These are phyloP conservation scores for Mesorhabditis belari DNA, from an alignment of 2,888 invertebrate species.

Conservation along the genomic window DNA sequence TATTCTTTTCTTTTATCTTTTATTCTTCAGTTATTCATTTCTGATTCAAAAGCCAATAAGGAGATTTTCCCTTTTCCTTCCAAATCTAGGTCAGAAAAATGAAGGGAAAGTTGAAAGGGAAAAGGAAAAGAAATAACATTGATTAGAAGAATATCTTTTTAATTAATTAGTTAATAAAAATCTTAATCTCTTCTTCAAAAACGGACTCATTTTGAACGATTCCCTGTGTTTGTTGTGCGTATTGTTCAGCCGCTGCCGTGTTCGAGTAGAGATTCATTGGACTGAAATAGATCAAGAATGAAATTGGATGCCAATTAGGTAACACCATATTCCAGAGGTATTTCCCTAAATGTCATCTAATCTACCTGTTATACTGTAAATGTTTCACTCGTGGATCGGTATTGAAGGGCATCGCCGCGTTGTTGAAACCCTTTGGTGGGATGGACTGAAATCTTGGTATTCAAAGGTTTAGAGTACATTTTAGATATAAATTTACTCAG, in stretches of 20 bases:
- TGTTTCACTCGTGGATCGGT: slow-evolving; percentile 37
- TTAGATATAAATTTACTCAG: background rate
- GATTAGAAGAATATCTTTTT: background rate
- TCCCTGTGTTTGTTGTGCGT: slow-evolving; percentile 42
- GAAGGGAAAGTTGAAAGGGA: too few relatives aligned
- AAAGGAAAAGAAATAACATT: background rate
- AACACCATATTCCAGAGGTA: background rate
- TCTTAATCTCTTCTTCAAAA: background rate
- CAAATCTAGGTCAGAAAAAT: too few relatives aligned
- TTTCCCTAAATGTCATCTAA: background rate
- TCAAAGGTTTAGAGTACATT: background rate
- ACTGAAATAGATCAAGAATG: background rate
- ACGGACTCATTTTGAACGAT: slow-evolving; percentile 30
- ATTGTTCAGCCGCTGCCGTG: slow-evolving; percentile 43
- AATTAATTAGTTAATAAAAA: background rate
- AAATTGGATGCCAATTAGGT: background rate
- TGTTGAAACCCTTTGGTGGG: slow-evolving; percentile 36
- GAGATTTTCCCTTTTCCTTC: too few relatives aligned
- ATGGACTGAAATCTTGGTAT: slow-evolving; percentile 12
- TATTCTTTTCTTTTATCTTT: too few relatives aligned
- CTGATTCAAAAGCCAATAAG: too few relatives aligned
- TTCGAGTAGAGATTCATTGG: slow-evolving; percentile 35
- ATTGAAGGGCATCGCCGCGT: slow-evolving; percentile 28
- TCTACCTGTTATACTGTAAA: slow-evolving; percentile 23
- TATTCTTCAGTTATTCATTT: too few relatives aligned